Conservation (phyloP, 2,888 invertebrate genomes). For the Zeuzera pyrina region DNA sequence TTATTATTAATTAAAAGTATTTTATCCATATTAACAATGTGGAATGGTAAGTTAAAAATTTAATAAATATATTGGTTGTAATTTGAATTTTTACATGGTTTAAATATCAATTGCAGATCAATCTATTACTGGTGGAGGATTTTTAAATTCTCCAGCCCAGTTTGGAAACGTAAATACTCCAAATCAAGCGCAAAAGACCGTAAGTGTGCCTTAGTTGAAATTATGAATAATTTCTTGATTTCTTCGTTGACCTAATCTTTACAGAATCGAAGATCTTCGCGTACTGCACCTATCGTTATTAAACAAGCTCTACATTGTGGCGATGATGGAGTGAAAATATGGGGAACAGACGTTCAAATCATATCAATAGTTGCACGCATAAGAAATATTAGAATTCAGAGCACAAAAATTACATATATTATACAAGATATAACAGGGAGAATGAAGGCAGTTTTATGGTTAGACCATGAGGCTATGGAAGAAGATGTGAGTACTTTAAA, state of each 20-base stretch:
- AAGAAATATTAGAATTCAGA: slow-evolving; percentile 57
- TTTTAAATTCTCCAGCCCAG: slow-evolving; percentile 59
- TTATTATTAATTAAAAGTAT: neutral
- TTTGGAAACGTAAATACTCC: slow-evolving; percentile 62
- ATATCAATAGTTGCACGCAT: slow-evolving; percentile 55
- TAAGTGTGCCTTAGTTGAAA: slow-evolving; percentile 22
- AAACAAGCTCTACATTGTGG: slow-evolving; percentile 59
- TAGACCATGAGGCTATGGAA: slow-evolving; percentile 63
- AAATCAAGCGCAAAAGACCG: slow-evolving; percentile 53
- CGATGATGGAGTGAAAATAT: slow-evolving; percentile 64
- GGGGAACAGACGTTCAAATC: slow-evolving; percentile 67
- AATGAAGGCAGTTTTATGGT: slow-evolving; percentile 64
- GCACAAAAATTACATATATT: slow-evolving; percentile 65
- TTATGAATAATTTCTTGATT: neutral
- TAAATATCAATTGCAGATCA: slow-evolving; percentile 48
- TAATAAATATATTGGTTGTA: neutral
- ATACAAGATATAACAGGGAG: slow-evolving; percentile 67
- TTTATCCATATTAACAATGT: slow-evolving; percentile 23
- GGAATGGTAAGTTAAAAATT: slow-evolving; percentile 30
- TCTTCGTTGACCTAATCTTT: slow-evolving; percentile 3
- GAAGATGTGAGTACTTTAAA: slow-evolving; percentile 42
- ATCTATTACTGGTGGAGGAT: slow-evolving; percentile 59
- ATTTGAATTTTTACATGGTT: neutral
- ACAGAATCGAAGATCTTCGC: slow-evolving; percentile 56
- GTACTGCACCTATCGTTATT: slow-evolving; percentile 64